A percentile compares a stretch with the other conserved stretches of the same genome.
Conservation (phyloP, 1,140 invertebrate species). For the Hydropsyche tenuis region DNA sequence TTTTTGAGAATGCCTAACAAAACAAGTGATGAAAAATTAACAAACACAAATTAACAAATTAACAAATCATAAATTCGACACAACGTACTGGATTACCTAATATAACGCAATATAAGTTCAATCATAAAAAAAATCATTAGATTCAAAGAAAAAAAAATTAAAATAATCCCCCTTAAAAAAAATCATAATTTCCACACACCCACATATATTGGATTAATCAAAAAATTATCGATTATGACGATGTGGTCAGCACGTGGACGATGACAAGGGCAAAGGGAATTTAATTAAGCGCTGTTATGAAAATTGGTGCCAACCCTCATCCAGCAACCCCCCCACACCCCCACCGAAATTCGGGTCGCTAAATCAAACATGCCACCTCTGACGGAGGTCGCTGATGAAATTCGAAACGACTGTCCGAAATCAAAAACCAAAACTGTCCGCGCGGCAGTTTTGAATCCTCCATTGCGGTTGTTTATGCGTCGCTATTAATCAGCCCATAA, state of each 20-base stretch:
- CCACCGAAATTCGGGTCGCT: neutral
- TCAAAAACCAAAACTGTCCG: too few relatives aligned
- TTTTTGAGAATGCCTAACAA: too few relatives aligned
- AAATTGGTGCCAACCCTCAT: constrained; percentile 21
- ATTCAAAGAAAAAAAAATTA: too few relatives aligned
- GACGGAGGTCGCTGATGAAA: neutral
- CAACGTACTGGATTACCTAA: too few relatives aligned
- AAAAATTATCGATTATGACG: constrained; percentile 11
- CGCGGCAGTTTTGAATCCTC: constrained; percentile 10
- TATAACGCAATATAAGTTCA: too few relatives aligned
- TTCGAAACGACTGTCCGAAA: neutral
- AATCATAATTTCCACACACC: too few relatives aligned
- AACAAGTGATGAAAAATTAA: too few relatives aligned
- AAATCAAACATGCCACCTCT: constrained; percentile 17
- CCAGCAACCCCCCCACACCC: neutral
- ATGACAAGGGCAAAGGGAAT: constrained; percentile 24
- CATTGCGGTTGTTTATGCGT: constrained; percentile 8
- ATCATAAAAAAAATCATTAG: too few relatives aligned
- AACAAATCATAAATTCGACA: too few relatives aligned
- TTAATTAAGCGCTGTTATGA: constrained; percentile 28
- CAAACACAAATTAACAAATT: too few relatives aligned
- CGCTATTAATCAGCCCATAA: constrained; percentile 15
- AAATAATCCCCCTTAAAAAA: too few relatives aligned
- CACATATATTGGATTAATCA: too few relatives aligned
- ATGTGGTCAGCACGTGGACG: neutral